A percentile compares a stretch with the other conserved stretches of the same genome.
Evolutionary conservation across 2,113 vertebrate genomes (phyloP).

Genomic region (Chelonoidis abingdonii): DNA sequence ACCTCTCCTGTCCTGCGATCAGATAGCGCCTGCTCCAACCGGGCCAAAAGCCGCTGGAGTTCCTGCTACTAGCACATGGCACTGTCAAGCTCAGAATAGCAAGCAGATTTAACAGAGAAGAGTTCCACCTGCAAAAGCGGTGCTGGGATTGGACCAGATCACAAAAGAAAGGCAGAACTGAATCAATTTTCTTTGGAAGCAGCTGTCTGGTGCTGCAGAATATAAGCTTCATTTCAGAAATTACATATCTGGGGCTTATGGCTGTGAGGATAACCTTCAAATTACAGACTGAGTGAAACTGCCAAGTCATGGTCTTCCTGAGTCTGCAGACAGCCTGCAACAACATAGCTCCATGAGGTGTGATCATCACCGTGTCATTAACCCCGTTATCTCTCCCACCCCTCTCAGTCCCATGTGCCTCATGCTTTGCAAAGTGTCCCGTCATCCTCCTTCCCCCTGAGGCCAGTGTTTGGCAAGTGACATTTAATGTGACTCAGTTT

Average conservation of each 20-base stretch:
- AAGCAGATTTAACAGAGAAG: neutral
- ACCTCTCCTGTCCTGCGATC: neutral
- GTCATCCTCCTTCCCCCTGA: too few relatives aligned
- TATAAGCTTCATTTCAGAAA: neutral
- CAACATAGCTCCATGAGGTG: neutral
- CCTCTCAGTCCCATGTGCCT: neutral
- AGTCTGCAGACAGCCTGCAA: neutral
- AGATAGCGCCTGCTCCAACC: rapidly evolving
- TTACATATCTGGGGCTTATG: neutral
- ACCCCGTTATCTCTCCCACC: neutral
- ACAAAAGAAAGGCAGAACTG: neutral
- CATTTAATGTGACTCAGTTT: neutral
- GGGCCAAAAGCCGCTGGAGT: neutral
- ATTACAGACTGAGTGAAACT: neutral
- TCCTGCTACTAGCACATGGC: neutral
- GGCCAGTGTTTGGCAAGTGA: neutral
- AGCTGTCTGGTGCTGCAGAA: neutral
- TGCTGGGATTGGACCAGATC: neutral
- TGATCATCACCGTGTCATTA: neutral
- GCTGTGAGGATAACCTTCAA: neutral
- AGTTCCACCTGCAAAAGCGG: neutral
- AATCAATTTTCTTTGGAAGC: neutral
- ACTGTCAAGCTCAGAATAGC: neutral
- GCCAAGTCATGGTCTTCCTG: rapidly evolving
- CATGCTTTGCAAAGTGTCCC: neutral